Evolutionary conservation across 2,888 invertebrate species (phyloP), one percentile per base, ranked within the genome.

Genomic region (Blastobasis lacticolella): DNA sequence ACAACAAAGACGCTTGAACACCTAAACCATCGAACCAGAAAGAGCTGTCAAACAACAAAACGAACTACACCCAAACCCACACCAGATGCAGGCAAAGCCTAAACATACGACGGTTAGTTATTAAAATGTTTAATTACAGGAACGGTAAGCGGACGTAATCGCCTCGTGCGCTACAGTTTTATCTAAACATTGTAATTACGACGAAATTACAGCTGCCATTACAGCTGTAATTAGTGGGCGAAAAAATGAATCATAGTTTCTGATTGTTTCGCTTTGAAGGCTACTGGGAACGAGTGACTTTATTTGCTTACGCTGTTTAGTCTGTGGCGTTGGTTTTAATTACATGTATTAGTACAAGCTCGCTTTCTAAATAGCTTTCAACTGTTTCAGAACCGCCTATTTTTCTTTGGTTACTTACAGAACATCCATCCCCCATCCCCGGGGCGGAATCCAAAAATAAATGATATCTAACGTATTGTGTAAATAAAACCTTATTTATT

Each of bases 101-200:
- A 73, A 76, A 63, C 62, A 55, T 23, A 23, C 23, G 23, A 42
- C 36, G 37, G 60, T 62, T 58, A 67, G 73, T 85, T 76, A 87
- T 87, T 87, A 87, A 87, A 86, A 85, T 79, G 86, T 86, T 87
- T 87, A 87, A 87, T 87, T 87, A 77, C 73, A 78, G 85, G 87
- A 87, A 87, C 87, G 83, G 78, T 74, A 73, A 81, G 78, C 79
- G 81, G 76, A 77, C 73, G 80, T 75, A 78, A 78, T 79, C 76
- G 71, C 63, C 55, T 67, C 71, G 85, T 82, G 83, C 84, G 69
- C 72, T 83, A 84, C 80, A 79, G 80, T 82, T 84, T 75, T 73
- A 75, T 80, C 76, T 78, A 79, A 83, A 81, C 79, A 85, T 75
- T 69, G 74, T 79, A 73, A 81, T 81, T 77, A 78, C 64, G 49